These are phyloP conservation scores for Phalacrocorax aristotelis DNA, from an alignment of 2,113 vertebrate species.

Conservation along the genomic window DNA sequence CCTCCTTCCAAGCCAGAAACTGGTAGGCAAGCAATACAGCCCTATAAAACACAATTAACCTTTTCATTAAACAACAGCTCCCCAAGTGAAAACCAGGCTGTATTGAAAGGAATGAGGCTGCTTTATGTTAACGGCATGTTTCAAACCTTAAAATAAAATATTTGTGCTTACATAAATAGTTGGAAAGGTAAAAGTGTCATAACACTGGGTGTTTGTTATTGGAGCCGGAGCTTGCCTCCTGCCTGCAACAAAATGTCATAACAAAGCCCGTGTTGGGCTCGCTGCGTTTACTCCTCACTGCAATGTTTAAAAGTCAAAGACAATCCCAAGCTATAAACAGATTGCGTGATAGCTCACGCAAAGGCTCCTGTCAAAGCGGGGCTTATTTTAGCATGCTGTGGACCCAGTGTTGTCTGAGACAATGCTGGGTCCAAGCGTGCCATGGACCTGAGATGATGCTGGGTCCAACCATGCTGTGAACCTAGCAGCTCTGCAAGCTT, in stretches of 20 bases:
- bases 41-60: slow-evolving; percentile 71
- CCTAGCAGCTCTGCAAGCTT: not conserved
- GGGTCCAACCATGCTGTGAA: fast-evolving
- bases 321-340: slow-evolving; percentile 30
- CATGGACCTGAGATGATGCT: fast-evolving
- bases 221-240: slow-evolving; percentile 63
- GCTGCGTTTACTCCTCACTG: slow-evolving; percentile 50
- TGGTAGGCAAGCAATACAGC: slow-evolving; percentile 5
- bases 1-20: slow-evolving; percentile 36
- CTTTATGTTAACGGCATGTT: slow-evolving; percentile 64
- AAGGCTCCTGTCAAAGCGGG: not conserved
- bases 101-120: slow-evolving; percentile 59
- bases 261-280: slow-evolving; percentile 31
- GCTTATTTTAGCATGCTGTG: fast-evolving
- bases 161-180: slow-evolving; percentile 75
- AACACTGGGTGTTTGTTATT: slow-evolving; percentile 74
- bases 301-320: slow-evolving; percentile 50
- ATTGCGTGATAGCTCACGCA: not conserved
- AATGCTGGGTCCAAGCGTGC: fast-evolving
- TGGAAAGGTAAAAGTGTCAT: slow-evolving; percentile 79
- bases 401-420: not conserved
- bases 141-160: slow-evolving; percentile 72
- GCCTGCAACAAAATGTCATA: slow-evolving; percentile 74
- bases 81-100: not conserved
- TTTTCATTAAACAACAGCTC: slow-evolving; percentile 67